Evolutionary conservation across 2,797 vertebrate species (phyloP), one percentile per base, ranked within the genome.

Genomic region (Heterohyrax brucei): DNA sequence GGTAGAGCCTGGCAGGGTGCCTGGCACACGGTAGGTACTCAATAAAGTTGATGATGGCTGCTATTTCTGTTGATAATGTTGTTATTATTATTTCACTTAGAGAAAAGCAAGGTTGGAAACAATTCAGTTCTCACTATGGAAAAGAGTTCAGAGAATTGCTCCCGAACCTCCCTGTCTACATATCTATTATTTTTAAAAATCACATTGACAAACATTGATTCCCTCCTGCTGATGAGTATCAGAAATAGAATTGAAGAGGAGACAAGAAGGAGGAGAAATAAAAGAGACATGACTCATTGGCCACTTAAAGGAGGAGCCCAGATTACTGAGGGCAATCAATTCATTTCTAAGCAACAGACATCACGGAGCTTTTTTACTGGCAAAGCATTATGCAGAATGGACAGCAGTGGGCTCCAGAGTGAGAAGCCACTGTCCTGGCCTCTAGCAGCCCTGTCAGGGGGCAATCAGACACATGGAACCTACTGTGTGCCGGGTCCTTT

Each of bases 171-270:
- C 26, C 68, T 95, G 83, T 86, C 26, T 92, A 53, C 82, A 53
- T 89, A 44, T 91, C 80, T 93, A 93, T 97, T 93, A 95, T 96
- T 97, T 97, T 95, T 85, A 87, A 97, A 95, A 96, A 95, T 92
- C 93, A 92, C 93, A 86, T 88, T 95, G 94, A 95, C 50, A 14
- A 96, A 96, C 76, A 78, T 70, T 93, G 96, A 98, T 97, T 94
- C 96, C 50, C 93, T 97, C 96, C 96, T 97, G 97, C 94, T 98
- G 96, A 94, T 96, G 93, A 96, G 94, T 98, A 96, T 97, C 96
- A 98, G 96, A 98, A 98, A 98, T 98, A 98, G 98, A 98, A 98
- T n/a, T 93, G 93, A 93, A 90, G 82, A 96, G 84, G 85, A 97
- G 92, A 96, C 95, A 96, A 95, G 95, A 97, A 97, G 75, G 66